These are phyloP conservation scores for Drosophila nebulosa DNA, from an alignment of 1,140 invertebrate species.

Conservation along the genomic window DNA sequence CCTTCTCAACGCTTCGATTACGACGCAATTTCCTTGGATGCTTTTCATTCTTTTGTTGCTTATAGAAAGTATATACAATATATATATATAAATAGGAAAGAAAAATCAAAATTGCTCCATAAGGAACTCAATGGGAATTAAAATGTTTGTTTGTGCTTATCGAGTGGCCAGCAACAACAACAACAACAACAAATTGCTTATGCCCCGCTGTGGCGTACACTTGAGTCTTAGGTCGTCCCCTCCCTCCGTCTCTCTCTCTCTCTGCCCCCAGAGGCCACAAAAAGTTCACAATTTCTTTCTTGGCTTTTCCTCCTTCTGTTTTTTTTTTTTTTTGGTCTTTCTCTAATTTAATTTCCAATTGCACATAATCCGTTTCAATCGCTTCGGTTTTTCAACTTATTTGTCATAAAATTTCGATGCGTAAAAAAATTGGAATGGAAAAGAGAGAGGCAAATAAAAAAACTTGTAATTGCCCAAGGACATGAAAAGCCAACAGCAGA, in stretches of 20 bases:
- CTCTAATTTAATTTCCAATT: conserved; percentile 77
- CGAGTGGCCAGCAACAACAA: conserved; percentile 19
- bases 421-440: conserved; percentile 47
- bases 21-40: conserved; percentile 61
- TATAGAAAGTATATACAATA: background rate
- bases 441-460: conserved; percentile 45
- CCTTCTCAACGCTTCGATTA: conserved; percentile 63
- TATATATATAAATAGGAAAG: background rate
- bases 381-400: conserved; percentile 43
- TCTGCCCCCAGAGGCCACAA: background rate
- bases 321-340: conserved; percentile 14
- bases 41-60: conserved; percentile 1
- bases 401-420: conserved; percentile 75
- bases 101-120: conserved; percentile 43
- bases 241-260: too few relatives aligned
- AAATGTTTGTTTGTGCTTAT: conserved; percentile 64
- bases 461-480: conserved; percentile 49
- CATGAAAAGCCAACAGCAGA: background rate
- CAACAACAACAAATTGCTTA: conserved; percentile 33
- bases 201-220: conserved; percentile 39
- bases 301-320: conserved; percentile 2
- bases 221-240: conserved; percentile 39
- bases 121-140: conserved; percentile 72
- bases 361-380: conserved; percentile 70
- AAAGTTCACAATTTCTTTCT: background rate